Evolutionary conservation across 2,888 invertebrate genomes (phyloP).

Genomic region (Drosophila neonasuta): DNA sequence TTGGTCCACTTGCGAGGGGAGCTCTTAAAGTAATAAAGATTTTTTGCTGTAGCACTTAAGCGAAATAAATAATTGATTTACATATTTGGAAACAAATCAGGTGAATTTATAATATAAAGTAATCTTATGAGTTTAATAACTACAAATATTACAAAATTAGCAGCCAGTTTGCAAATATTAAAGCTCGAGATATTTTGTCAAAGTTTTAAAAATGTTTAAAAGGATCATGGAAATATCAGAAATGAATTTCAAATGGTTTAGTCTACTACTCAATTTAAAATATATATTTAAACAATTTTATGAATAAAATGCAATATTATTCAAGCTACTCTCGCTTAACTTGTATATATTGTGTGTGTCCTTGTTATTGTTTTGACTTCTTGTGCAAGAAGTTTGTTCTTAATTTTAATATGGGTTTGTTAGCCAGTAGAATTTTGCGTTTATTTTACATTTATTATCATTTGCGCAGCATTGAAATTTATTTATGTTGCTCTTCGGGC

Average conservation of each 20-base stretch:
- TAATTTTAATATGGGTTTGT: constrained; percentile 61
- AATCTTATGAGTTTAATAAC: not conserved
- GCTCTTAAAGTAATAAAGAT: not conserved
- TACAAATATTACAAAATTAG: not conserved
- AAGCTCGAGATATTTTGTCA: too few species aligned
- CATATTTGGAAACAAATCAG: too few species aligned
- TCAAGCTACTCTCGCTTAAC: constrained; percentile 36
- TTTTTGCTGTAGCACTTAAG: not conserved
- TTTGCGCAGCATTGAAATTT: constrained; percentile 74
- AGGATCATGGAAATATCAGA: too few species aligned
- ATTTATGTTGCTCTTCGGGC: constrained; percentile 53
- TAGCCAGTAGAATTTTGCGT: constrained; percentile 61
- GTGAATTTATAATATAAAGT: too few species aligned
- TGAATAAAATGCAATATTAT: not conserved
- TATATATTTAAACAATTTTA: too few species aligned
- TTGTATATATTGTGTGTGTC: constrained; percentile 53
- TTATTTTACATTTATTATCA: constrained; percentile 77
- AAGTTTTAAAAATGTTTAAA: too few species aligned
- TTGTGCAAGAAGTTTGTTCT: constrained; percentile 70
- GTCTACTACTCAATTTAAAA: too few species aligned
- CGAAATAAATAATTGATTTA: not conserved
- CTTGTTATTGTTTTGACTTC: constrained; percentile 78
- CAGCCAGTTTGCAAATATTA: too few species aligned
- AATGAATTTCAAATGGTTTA: too few species aligned
- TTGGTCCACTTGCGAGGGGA: constrained; percentile 36